Evolutionary conservation across 2,113 vertebrate genomes (phyloP).

Genomic region (Hymenochirus boettgeri): DNA sequence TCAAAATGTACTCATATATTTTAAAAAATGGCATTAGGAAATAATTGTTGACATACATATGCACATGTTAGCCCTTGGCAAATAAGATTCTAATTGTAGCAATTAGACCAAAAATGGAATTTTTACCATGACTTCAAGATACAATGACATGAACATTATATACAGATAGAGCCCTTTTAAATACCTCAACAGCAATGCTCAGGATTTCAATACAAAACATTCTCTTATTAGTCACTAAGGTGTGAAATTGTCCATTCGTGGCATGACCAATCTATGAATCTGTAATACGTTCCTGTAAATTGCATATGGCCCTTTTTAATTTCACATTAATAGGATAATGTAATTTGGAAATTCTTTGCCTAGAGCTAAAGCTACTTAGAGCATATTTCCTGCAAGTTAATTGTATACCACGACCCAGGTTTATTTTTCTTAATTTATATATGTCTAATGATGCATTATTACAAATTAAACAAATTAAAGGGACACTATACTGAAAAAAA

Average conservation of each 20-base stretch:
- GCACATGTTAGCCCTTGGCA: no score
- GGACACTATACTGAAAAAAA: no score
- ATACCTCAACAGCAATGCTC: neutral
- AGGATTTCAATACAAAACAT: constrained; percentile 1
- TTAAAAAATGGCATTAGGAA: no score
- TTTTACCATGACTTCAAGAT: no score
- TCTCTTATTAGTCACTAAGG: constrained; percentile 17
- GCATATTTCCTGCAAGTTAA: constrained; percentile 7
- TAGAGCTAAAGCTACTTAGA: constrained; percentile 12
- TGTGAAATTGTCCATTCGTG: constrained; percentile 22
- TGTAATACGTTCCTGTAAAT: constrained; percentile 16
- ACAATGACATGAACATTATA: no score
- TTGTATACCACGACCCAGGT: neutral
- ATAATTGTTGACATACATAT: no score
- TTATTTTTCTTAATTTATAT: neutral
- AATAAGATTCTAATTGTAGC: no score
- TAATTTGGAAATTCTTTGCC: constrained; percentile 17
- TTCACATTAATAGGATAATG: constrained; percentile 22
- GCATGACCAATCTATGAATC: constrained; percentile 27
- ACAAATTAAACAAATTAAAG: neutral
- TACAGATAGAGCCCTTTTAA: neutral
- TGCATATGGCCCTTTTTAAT: constrained; percentile 11
- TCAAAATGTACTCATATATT: no score
- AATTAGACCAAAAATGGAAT: no score
- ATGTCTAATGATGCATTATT: neutral